Evolutionary conservation across 2,888 invertebrate genomes (phyloP).

Genomic region (Macaria liturata): DNA sequence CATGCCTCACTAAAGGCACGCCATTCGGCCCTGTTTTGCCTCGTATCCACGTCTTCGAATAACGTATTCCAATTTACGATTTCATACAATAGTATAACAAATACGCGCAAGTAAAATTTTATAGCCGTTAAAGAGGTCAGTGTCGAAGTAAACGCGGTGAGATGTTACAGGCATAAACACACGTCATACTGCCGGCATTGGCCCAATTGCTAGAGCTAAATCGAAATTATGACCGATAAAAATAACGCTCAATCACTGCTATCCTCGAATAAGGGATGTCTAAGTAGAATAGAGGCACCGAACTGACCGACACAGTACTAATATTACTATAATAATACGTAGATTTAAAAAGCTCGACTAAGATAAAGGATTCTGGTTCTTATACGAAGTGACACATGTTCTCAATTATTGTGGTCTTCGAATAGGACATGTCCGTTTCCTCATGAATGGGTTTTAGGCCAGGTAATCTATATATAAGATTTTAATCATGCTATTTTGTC

Average conservation of each 20-base stretch:
- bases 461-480: no score
- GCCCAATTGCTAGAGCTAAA: slow-evolving; percentile 36
- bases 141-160: slow-evolving; percentile 33
- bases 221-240: slow-evolving; percentile 11
- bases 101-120: slow-evolving; percentile 4
- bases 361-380: not conserved
- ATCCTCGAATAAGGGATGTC: no score
- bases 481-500: no score
- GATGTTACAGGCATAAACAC: slow-evolving; percentile 27
- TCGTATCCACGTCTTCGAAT: no score
- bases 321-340: no score
- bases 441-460: no score
- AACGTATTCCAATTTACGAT: no score
- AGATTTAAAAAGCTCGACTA: not conserved
- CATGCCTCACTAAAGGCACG: no score
- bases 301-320: not conserved
- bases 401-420: not conserved
- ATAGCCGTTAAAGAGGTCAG: slow-evolving; percentile 37
- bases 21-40: no score
- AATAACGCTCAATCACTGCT: slow-evolving; percentile 1
- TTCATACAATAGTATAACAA: not conserved
- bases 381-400: not conserved
- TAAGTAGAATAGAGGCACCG: not conserved
- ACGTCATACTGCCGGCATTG: slow-evolving; percentile 39
- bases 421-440: no score